These are phyloP conservation scores for Parauchenoglanis punctatus DNA, from an alignment of 2,797 vertebrate species.

Conservation along the genomic window DNA sequence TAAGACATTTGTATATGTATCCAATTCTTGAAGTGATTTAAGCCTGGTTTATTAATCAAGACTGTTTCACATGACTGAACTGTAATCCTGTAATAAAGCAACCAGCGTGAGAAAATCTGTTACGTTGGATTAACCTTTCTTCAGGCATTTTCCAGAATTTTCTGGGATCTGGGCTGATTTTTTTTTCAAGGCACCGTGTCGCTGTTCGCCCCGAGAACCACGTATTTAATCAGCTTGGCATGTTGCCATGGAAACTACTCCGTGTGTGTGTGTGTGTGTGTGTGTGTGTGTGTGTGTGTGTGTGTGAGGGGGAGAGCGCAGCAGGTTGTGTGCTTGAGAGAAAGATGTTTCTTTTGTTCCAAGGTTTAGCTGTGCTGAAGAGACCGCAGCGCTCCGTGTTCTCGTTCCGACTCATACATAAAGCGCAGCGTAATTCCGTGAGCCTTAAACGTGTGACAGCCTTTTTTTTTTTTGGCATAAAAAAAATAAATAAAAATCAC, in stretches of 20 bases:
- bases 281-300: neutral
- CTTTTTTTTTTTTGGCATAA: neutral
- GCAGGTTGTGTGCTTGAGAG: conserved; percentile 17
- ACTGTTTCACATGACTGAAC: no score
- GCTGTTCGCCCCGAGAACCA: neutral
- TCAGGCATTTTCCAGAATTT: neutral
- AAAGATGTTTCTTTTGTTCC: conserved; percentile 22
- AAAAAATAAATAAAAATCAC: neutral
- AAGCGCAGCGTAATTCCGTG: neutral
- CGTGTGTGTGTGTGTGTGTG: neutral
- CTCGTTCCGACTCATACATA: neutral
- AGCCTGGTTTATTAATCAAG: neutral
- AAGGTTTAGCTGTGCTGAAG: neutral
- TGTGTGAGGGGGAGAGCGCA: neutral
- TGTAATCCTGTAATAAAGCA: no score
- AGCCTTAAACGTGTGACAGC: neutral
- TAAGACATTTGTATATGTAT: neutral
- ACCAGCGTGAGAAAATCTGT: neutral
- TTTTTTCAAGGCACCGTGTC: neutral
- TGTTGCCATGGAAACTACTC: conserved; percentile 73
- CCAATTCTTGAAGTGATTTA: neutral
- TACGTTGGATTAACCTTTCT: neutral
- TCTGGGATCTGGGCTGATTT: neutral
- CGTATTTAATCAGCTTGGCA: conserved; percentile 54
- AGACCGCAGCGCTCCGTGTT: neutral